phyloP scores from a whole-genome alignment of 2,113 vertebrate genomes.

The Pelvicachromis taeniatus region DNA sequence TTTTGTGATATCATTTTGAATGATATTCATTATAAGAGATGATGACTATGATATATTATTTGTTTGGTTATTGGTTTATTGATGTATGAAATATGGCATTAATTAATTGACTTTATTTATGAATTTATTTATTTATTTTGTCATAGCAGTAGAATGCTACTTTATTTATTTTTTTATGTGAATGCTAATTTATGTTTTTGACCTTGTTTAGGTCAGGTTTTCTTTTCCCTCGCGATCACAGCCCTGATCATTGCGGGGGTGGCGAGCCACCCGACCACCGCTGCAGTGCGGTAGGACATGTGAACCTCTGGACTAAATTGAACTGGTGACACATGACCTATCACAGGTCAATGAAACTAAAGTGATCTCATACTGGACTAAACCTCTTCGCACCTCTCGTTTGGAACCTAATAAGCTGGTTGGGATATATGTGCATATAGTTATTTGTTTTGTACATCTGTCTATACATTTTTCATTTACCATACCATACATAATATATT shows the following conservation, averaged over 20 bases:
- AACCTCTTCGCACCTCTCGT: not conserved
- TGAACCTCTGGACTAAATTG: too few relatives aligned
- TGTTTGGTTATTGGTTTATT: not conserved
- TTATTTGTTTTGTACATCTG: not conserved
- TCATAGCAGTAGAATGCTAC: not conserved
- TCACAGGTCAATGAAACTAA: not conserved
- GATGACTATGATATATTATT: not conserved
- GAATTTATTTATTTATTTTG: not conserved
- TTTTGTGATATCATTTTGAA: too few relatives aligned
- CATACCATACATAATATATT: not conserved
- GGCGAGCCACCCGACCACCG: accelerated
- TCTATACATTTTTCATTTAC: not conserved
- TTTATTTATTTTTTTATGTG: not conserved
- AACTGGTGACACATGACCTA: not conserved
- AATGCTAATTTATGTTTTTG: not conserved
- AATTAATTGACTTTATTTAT: not conserved
- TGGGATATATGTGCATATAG: too few relatives aligned
- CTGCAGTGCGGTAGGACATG: too few relatives aligned
- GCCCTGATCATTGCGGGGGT: not conserved
- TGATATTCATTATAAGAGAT: not conserved
- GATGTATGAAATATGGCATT: not conserved
- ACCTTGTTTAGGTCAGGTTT: not conserved
- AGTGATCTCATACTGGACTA: not conserved
- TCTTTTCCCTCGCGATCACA: not conserved
- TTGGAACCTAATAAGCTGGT: not conserved